phyloP scores from a whole-genome alignment of 2,113 vertebrate genomes.

The Siniperca chuatsi region DNA sequence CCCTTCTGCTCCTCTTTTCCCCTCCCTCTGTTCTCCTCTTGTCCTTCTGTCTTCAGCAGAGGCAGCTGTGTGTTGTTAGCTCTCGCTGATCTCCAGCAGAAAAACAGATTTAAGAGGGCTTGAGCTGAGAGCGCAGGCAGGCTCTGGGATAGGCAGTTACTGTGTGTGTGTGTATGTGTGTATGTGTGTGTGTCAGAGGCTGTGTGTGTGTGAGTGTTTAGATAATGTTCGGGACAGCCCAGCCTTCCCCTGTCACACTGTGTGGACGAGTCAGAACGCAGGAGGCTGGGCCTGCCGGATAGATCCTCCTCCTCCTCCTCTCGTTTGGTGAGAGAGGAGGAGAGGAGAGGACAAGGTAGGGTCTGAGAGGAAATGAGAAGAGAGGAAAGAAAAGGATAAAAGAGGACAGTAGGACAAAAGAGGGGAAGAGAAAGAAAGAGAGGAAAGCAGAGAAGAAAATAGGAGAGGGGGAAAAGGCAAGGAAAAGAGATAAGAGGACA shows the following conservation, averaged over 20 bases:
- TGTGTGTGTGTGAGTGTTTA: conserved; percentile 68
- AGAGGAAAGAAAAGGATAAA: background rate
- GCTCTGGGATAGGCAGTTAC: conserved; percentile 54
- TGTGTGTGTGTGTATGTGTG: conserved; percentile 32
- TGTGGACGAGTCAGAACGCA: conserved; percentile 74
- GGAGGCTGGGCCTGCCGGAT: conserved; percentile 69
- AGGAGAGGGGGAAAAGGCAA: background rate
- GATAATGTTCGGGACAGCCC: conserved; percentile 83
- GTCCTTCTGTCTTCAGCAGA: conserved; percentile 53
- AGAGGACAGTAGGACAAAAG: background rate
- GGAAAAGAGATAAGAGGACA: background rate
- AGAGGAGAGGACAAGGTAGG: background rate
- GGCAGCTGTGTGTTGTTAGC: conserved; percentile 75
- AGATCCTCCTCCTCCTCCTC: conserved; percentile 74
- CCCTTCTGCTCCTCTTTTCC: conserved; percentile 24
- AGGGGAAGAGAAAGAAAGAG: background rate
- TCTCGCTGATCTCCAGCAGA: conserved; percentile 71
- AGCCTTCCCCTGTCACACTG: conserved; percentile 78
- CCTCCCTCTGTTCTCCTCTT: conserved; percentile 42
- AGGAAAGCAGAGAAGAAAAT: background rate
- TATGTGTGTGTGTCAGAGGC: conserved; percentile 41
- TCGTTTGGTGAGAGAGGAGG: conserved; percentile 22
- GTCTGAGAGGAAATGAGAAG: background rate
- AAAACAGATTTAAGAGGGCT: conserved; percentile 78
- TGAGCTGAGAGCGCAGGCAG: conserved; percentile 66